These are phyloP conservation scores for Drosophila obscura DNA, from an alignment of 1,140 invertebrate species.

Conservation along the genomic window DNA sequence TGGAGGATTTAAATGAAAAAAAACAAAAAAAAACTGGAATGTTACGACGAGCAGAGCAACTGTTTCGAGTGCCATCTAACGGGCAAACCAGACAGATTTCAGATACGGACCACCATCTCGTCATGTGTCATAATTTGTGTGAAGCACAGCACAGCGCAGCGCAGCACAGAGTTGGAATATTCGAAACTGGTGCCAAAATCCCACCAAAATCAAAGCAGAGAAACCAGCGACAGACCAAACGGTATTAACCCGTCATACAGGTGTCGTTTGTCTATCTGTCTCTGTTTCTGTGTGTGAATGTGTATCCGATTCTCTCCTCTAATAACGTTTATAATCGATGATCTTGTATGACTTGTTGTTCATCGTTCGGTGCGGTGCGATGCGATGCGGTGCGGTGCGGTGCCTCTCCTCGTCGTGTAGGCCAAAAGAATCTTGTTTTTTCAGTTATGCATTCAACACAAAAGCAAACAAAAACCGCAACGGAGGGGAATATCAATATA, in stretches of 20 bases:
- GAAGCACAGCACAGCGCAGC: conserved; percentile 19
- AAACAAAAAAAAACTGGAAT: conserved; percentile 16
- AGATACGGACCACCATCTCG: conserved; percentile 29
- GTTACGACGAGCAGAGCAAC: conserved; percentile 18
- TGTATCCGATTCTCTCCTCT: conserved; percentile 50
- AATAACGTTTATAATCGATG: conserved; percentile 74
- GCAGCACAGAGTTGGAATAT: conserved; percentile 4
- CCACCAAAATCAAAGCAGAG: conserved; percentile 36
- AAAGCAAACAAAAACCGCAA: conserved; percentile 31
- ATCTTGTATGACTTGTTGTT: conserved; percentile 74
- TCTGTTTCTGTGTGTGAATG: conserved; percentile 21
- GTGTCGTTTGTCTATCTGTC: conserved; percentile 4
- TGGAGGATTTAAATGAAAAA: conserved; percentile 10
- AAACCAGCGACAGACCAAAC: conserved; percentile 42
- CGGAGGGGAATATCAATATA: conserved; percentile 29
- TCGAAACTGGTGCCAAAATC: conserved; percentile 51
- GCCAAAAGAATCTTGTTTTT: conserved; percentile 70
- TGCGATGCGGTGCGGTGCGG: no score
- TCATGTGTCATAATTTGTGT: conserved; percentile 67
- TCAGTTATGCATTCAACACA: conserved; percentile 45
- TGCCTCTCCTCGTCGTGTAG: conserved; percentile 25
- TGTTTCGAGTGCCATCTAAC: conserved; percentile 28
- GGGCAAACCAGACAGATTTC: conserved; percentile 35
- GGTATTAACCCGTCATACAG: conserved; percentile 62
- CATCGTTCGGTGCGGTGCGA: not conserved